Percentiles rank a stretch among this genome's conserved stretches.
phyloP scores from a whole-genome alignment of 2,888 invertebrate species.

The Galerucella calmariensis region DNA sequence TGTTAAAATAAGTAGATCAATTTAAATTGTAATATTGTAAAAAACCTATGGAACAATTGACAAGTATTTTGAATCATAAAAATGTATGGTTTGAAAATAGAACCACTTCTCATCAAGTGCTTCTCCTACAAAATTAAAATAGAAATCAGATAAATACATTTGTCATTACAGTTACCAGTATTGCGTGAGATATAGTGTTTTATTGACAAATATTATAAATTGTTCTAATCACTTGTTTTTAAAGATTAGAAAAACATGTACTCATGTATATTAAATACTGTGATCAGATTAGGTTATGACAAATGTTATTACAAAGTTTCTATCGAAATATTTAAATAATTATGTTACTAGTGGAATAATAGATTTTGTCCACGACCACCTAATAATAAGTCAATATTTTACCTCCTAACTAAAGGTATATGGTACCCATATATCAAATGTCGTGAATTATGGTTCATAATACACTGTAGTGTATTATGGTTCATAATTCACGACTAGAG shows the following conservation, averaged over 20 bases:
- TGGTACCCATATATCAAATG: too few species aligned
- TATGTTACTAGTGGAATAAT: too few species aligned
- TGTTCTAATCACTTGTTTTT: slow-evolving; percentile 8
- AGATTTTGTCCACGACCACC: too few species aligned
- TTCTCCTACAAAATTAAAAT: slow-evolving; percentile 14
- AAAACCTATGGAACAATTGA: not conserved
- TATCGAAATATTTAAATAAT: too few species aligned
- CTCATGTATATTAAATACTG: not conserved
- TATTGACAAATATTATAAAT: slow-evolving; percentile 13
- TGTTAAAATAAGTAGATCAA: not conserved
- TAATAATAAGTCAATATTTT: too few species aligned
- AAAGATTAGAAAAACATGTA: slow-evolving; percentile 13
- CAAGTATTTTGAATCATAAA: not conserved
- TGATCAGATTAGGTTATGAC: slow-evolving; percentile 5
- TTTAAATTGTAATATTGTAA: not conserved
- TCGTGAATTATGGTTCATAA: too few species aligned
- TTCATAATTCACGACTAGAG: too few species aligned
- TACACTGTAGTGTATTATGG: too few species aligned
- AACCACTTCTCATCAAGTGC: slow-evolving; percentile 15
- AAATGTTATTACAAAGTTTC: not conserved
- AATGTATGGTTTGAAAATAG: slow-evolving; percentile 18
- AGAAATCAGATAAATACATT: slow-evolving; percentile 17
- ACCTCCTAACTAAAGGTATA: too few species aligned
- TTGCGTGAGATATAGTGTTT: not conserved
- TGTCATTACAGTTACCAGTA: slow-evolving; percentile 18